Evolutionary conservation across 2,797 vertebrate species (phyloP), one percentile per base, ranked within the genome.

Genomic region (Halcyon chelicuti): DNA sequence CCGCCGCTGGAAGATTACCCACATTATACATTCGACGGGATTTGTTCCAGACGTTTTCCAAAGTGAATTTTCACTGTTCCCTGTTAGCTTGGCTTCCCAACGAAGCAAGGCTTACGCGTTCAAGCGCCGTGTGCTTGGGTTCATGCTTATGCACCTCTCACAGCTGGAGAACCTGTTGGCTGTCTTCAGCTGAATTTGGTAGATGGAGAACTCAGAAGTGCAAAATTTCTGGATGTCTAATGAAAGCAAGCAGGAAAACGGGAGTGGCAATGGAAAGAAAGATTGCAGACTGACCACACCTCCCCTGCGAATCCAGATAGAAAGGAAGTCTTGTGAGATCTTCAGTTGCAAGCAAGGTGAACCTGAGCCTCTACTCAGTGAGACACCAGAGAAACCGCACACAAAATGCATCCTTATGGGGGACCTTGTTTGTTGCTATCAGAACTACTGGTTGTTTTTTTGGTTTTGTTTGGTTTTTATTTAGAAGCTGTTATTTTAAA

Each of bases 81-180:
- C 47, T 21, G 3, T 25, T 46, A 61, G 62, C 31, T 75, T 86
- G 79, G 66, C 54, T 80, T 91, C 82, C 79, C 85, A 68, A 72
- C n/a, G 82, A 83, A 51, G 72, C 28, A 20, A 52, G 19, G 44
- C 35, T 92, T 42, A 10, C 0, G 1, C 0, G 0, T 73, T 52
- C 1, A 4, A 79, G 63, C 19, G 4, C 42, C 0, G 0, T 33
- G 65, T 3, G 0, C 60, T 91, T n/a, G 51, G 37, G 54, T 33
- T 78, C 37, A 25, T 16, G 2, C 14, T 77, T 47, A 14, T 18
- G 6, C 31, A 20, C 4, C 18, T 74, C 68, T 88, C 1, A 1
- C 65, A 51, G 58, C 28, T 58, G 35, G 12, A 47, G 63, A 91
- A 55, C 55, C 35, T 23, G 12, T n/a, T 79, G 72, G 44, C 44